Base-by-base conservation (phyloP, 2,888 invertebrate species). In the Pyrochroa serraticornis region DNA sequence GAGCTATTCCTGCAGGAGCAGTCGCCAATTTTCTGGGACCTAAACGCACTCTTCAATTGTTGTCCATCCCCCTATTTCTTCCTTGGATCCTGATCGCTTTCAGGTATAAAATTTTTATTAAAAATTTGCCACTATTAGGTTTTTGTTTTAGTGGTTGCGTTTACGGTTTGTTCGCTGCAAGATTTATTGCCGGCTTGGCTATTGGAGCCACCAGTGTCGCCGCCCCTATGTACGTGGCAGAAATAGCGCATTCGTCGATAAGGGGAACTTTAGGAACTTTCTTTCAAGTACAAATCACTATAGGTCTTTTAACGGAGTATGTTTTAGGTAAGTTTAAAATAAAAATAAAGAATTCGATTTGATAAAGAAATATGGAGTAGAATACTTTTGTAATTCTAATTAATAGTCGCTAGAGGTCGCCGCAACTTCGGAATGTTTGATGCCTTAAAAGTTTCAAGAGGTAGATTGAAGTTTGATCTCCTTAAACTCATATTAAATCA, bases 231-330 rank as follows among this genome's bases (percentile, higher is more conserved):
- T 87, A 86, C 72, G 81, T 86, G 6, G 83, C 83, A 6, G 90
- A 91, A 71, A 83, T 88, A 33, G 83, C 89, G 0, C 86, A 88
- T 60, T 80, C 82, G 22, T 81, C 83, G 2, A 77, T 85, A 12
- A 78, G 89, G n/a, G 85, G 88, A 0, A 81, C 85, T 0, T 76
- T 90, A 2, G 89, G 87, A 30, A 85, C 87, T 39, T 85, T 87
- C 65, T 87, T 87, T 68, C 89, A 90, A 71, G 82, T 90, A 8
- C 84, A 85, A 59, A 82, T 89, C 41, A 84, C 87, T 31, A 78
- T 87, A 13, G 90, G 90, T 0, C 81, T 89, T 5, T 79, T 90
- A 0, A 79, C 85, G 52, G 84, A 83, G 8, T 89, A 88, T 70
- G 75, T 84, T 39, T 80, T 83, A 70, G 84, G 85, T 84, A 66